A percentile compares a stretch with the other conserved stretches of the same genome.
phyloP scores from a whole-genome alignment of 30 jellyfish, hydroid and myxozoan species.

The Cassiopea andromeda region DNA sequence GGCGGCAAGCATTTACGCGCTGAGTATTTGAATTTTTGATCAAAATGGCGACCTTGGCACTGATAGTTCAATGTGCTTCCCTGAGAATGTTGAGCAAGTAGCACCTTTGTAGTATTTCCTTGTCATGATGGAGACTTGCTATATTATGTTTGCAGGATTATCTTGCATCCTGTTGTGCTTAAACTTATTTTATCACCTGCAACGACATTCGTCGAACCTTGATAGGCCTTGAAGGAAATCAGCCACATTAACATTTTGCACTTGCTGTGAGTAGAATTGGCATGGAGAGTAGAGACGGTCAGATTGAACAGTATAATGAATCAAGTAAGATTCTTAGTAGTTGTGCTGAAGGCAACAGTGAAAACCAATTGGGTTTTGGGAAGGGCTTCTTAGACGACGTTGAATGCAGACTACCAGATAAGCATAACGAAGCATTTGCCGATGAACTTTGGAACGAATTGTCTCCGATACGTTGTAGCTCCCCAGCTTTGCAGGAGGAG shows the following conservation, averaged over 20 bases:
- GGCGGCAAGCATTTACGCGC: no score
- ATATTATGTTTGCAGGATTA: no score
- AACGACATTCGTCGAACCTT: no score
- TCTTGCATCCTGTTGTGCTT: no score
- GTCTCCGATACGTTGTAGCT: constrained; percentile 37
- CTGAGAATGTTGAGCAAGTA: background rate
- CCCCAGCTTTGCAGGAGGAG: background rate
- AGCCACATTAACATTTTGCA: no score
- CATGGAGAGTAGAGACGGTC: background rate
- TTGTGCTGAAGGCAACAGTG: background rate
- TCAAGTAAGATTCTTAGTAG: background rate
- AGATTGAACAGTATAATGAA: background rate
- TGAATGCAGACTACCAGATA: background rate
- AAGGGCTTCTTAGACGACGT: background rate
- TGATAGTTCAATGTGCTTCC: background rate
- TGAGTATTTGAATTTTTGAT: no score
- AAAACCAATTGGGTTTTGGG: background rate
- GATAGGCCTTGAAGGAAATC: no score
- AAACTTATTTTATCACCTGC: no score
- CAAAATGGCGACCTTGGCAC: no score
- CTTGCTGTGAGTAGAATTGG: background rate
- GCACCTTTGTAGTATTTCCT: no score
- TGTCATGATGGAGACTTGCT: no score
- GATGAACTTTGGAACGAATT: constrained; percentile 29
- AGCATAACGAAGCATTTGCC: constrained; percentile 50